Evolutionary conservation across 2,888 invertebrate species (phyloP), one percentile per base, ranked within the genome.

Genomic region (Parnassius apollo): DNA sequence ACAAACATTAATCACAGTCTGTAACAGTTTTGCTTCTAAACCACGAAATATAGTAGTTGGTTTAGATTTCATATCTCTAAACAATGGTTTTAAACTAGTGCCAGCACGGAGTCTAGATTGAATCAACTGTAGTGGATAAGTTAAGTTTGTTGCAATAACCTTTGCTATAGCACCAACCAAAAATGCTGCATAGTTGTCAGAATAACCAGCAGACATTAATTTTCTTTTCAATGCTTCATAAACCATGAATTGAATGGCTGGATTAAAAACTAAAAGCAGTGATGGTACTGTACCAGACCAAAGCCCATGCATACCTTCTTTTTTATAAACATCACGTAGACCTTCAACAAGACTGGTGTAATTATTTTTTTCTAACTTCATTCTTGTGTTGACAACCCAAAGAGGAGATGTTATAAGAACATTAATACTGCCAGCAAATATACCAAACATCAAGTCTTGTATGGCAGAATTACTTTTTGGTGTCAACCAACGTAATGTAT

Each of bases 181-280:
- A 74, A 94, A 94, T 70, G 95, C 95, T 61, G 94, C 90, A 46
- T 94, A 85, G 11, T 95, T 93, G 59, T 94, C 92, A 69, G 94
- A 90, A 55, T 86, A 77, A n/a, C 88, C 87, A 62, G 86, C 88
- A 8, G 91, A 81, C 11, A 88, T 86, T 56, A 96, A 85, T 69
- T 93, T 93, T 64, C 97, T 93, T 83, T 98, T 98, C 12, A 98
- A 87, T 60, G 95, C 89, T 86, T 98, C 98, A 82, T 98, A 98
- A 59, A 96, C 94, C 94, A 98, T 97, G 80, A 98, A 98, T 82
- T 98, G 98, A 67, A 98, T 94, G 0, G 98, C 97, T 13, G 98
- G 98, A 88, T 98, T 98, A 10, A 95, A 93, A 22, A 97, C 96
- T 48, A 98, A 88, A 64, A 98, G 87, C n/a, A 98, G 83, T 1